Base-by-base conservation (phyloP, 2,113 vertebrate genomes). In the Eretmochelys imbricata region DNA sequence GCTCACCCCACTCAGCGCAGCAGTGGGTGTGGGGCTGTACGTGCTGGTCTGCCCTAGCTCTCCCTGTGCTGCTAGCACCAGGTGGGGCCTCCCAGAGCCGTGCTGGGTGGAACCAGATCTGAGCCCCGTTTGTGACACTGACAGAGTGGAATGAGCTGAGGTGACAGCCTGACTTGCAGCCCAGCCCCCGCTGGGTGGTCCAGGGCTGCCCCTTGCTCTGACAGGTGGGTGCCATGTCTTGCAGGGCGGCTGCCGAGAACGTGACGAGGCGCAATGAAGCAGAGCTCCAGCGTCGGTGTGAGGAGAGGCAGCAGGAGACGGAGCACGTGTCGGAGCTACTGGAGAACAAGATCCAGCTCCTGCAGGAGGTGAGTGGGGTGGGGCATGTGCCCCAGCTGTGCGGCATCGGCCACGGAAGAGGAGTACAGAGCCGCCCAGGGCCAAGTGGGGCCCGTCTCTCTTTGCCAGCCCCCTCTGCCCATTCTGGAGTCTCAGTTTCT, bases 301-400 rank as follows among this genome's bases (percentile, higher is more conserved):
- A 98, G 38, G 98, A 99, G 88, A 96, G 59, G 10, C 99, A 99
- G 97, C 98, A 98, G 91, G 99, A 99, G 93, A 98, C 98, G 0
- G 98, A 98, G 87, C 98, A 99, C 0, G 98, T 98, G 83, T 98
- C 99, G 0, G 98, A 99, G 87, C 96, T 98, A 89, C 98, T 99
- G 92, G 98, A 99, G 85, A 98, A 98, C 93, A 99, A 99, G 97
- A 98, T 99, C 54, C 98, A 99, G 95, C 98, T 98, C 86, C 98
- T 99, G 80, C 99, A 99, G 69, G 98, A 99, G 99, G 99, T 99
- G 93, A 91, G 97, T 3, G 8, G 4, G 3, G 4, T 53, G 0
- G 10, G 0, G 78, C 48, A 27, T 1, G 14, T 6, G 8, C 55
- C 38, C 57, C 59, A 27, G 50, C 55, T 7, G 1, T 6, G 10